Evolutionary conservation across 1,140 invertebrate genomes (phyloP), one percentile per base, ranked within the genome.

Genomic region (Gryllus bimaculatus): DNA sequence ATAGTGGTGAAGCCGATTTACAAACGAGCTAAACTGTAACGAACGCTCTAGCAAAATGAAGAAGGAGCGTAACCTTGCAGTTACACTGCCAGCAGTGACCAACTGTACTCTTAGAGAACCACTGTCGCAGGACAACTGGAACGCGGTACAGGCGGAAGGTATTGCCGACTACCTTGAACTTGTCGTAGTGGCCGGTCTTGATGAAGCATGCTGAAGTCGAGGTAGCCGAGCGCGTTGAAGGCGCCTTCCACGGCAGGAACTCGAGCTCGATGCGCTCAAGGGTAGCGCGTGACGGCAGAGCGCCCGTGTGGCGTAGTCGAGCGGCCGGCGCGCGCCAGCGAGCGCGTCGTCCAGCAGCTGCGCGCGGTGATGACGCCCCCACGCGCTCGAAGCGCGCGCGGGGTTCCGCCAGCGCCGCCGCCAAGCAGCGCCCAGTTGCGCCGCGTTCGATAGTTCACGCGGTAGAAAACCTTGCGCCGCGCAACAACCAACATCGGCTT

Each of bases 271-370:
- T 92, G 88, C 0, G 83, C 85, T 74, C n/a, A n/a, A n/a, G 96
- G 85, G 83, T 95, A 95, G 39, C 88, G 89, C 0, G 92, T 94
- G 0, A 94, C 87, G 81, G 94, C 90, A n/a, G 81, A 96, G 84
- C 8, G 94, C 93, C 0, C n/a, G n/a, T n/a, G 90, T 90, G 2
- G 87, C 84, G 81, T 94, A 94, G 78, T 88, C 85, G 4, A 94
- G 74, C 88, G 86, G 15, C 90, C 91, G 12, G 90, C 90, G n/a
- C 91, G 85, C 0, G 94, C 95, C 54, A 98, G 94, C 95, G 82
- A 97, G 88, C 0, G 94, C 91, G 85, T 98, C 96, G 83, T 97
- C 94, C 0, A 98, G 87, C 8, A 97, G 87, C 84, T 98, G 96
- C 0, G 95, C 96, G 81, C 96, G 86, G 84, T 98, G 47, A 93